phyloP scores from a whole-genome alignment of 2,113 vertebrate genomes.

The Gorsachius goisagi region DNA sequence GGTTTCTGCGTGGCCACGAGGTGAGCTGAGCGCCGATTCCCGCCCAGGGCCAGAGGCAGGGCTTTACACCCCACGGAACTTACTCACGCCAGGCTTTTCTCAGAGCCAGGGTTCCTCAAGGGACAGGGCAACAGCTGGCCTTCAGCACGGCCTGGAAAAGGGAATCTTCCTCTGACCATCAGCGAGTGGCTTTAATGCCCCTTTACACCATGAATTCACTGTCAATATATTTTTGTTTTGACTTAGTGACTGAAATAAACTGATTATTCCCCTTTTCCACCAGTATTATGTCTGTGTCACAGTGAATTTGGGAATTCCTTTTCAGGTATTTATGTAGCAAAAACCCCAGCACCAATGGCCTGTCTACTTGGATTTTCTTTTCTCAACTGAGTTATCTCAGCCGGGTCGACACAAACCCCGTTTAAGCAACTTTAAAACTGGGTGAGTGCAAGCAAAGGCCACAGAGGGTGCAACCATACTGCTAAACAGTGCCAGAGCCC shows the following conservation, averaged over 20 bases:
- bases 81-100: background rate
- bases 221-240: slow-evolving; percentile 58
- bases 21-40: background rate
- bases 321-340: slow-evolving; percentile 59
- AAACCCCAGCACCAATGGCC: slow-evolving; percentile 7
- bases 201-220: slow-evolving; percentile 25
- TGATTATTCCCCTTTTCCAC: slow-evolving; percentile 54
- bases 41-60: fast-evolving
- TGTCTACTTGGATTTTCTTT: slow-evolving; percentile 41
- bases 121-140: background rate
- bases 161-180: background rate
- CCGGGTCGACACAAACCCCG: slow-evolving; percentile 27
- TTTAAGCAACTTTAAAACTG: slow-evolving; percentile 13
- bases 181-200: background rate
- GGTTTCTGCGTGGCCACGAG: background rate
- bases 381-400: slow-evolving; percentile 30
- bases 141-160: background rate
- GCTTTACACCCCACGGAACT: background rate
- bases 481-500: background rate
- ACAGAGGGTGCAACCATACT: background rate
- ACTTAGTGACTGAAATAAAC: slow-evolving; percentile 57
- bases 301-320: slow-evolving; percentile 55
- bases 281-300: slow-evolving; percentile 53
- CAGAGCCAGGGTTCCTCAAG: background rate
- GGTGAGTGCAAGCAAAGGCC: background rate